Percentiles rank a stretch among this genome's conserved stretches.
phyloP scores from a whole-genome alignment of 2,113 vertebrate species.

The Esox niger region DNA sequence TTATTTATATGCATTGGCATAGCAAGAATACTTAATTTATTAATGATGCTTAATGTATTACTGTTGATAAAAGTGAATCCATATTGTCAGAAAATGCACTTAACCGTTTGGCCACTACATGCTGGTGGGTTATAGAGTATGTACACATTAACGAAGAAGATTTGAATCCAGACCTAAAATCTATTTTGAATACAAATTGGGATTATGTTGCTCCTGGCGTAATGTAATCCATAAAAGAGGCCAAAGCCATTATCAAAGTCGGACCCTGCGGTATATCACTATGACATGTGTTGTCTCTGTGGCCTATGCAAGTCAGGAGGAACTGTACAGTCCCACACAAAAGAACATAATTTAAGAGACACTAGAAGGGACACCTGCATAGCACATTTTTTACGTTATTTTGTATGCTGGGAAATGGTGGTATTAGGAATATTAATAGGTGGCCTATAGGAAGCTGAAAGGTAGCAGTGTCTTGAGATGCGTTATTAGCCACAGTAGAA shows the following conservation, averaged over 20 bases:
- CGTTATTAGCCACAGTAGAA: too few species aligned
- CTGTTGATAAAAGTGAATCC: background rate
- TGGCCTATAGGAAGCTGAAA: background rate
- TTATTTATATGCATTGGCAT: background rate
- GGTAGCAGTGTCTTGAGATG: too few species aligned
- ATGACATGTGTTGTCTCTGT: constrained; percentile 14
- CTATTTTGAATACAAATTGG: constrained; percentile 44
- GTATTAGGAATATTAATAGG: background rate
- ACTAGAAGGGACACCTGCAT: background rate
- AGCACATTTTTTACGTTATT: background rate
- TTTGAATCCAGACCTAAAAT: constrained; percentile 38
- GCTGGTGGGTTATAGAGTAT: background rate
- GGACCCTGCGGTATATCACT: constrained; percentile 7
- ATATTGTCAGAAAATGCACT: background rate
- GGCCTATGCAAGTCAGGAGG: background rate
- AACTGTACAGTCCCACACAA: background rate
- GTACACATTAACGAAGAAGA: background rate
- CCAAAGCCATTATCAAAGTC: constrained; percentile 34
- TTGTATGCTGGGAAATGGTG: background rate
- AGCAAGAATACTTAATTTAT: background rate
- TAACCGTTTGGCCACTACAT: background rate
- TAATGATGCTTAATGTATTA: background rate
- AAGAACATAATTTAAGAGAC: background rate
- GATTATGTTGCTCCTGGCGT: constrained; percentile 44
- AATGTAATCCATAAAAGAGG: constrained; percentile 47